Evolutionary conservation across 2,113 vertebrate species (phyloP).

Genomic region (Poecilia latipinna): DNA sequence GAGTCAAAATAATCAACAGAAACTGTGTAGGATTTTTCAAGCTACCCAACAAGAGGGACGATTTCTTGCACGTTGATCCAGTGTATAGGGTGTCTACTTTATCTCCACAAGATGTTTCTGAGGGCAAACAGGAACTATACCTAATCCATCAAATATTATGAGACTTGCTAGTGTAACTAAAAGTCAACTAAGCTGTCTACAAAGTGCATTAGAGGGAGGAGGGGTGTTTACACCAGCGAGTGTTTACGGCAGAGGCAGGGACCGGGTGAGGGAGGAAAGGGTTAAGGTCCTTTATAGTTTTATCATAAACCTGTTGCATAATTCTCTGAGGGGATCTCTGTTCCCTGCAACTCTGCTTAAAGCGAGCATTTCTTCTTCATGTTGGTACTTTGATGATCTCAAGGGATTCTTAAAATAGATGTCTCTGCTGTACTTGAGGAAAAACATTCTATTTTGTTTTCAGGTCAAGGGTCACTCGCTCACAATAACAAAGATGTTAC

Average conservation of each 20-base stretch:
- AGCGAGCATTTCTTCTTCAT: slow-evolving; percentile 27
- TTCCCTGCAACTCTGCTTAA: slow-evolving; percentile 27
- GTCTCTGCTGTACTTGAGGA: neutral
- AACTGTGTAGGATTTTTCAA: neutral
- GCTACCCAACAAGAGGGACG: no score
- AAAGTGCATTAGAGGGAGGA: slow-evolving; percentile 50
- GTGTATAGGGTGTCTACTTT: no score
- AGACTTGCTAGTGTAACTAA: slow-evolving; percentile 52
- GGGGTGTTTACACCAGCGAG: slow-evolving; percentile 11
- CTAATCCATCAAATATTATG: slow-evolving; percentile 72
- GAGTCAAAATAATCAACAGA: neutral
- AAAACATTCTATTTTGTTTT: slow-evolving; percentile 17
- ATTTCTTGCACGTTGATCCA: no score
- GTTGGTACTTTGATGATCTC: slow-evolving; percentile 27
- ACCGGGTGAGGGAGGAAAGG: slow-evolving; percentile 1
- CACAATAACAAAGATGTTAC: slow-evolving; percentile 1
- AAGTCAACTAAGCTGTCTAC: slow-evolving; percentile 69
- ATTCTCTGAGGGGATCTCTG: slow-evolving; percentile 44
- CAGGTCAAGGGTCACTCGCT: slow-evolving; percentile 33
- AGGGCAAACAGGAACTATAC: slow-evolving; percentile 56
- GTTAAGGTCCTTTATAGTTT: slow-evolving; percentile 26
- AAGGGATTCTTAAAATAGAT: slow-evolving; percentile 43
- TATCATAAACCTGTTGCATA: slow-evolving; percentile 49
- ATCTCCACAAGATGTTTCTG: neutral
- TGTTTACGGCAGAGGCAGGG: slow-evolving; percentile 31